Base-by-base conservation (phyloP, 2,113 vertebrate species). In the Pterocles orientalis region DNA sequence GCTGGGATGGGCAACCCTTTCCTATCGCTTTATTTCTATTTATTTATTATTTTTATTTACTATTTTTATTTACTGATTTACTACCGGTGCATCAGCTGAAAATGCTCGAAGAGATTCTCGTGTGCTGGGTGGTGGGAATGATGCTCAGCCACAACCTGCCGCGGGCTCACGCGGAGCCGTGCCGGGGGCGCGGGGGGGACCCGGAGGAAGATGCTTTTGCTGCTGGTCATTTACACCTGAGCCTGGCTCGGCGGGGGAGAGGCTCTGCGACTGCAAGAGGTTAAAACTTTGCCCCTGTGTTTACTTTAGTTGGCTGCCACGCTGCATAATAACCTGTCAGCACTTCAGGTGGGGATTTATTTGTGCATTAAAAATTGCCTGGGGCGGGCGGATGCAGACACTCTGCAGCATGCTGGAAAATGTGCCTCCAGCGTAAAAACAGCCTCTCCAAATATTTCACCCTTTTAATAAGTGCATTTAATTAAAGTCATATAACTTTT, bases 401-500 rank as follows among this genome's bases (percentile, higher is more conserved):
- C 96, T 98, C 96, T 94, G 92, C 97, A 96, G 97, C 97, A 94
- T 48, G 96, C 98, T 98, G 98, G 97, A 97, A 98, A 98, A 98
- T 98, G 97, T 97, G 98, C 98, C 98, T 97, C 86, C 92, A 97
- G 97, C 96, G 50, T 92, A 92, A 94, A 96, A 97, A 96, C 97
- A 95, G 97, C 95, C 97, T 95, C 97, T 97, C 97, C 97, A 97
- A 98, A 96, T 93, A 97, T 95, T 98, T 98, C 98, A 95, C 97
- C 96, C 97, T 97, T 97, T 98, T 98, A 98, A 98, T 98, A 98
- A 98, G 97, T 76, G 97, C 97, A 96, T 98, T 98, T 98, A 98
- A 98, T 98, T 98, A 98, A 98, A 98, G 98, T 98, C 98, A 95
- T 98, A 98, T 98, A 98, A 98, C 97, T 98, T 96, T 95, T 97